phyloP scores from a whole-genome alignment of 2,113 vertebrate species.

The Irena cyanogastra region DNA sequence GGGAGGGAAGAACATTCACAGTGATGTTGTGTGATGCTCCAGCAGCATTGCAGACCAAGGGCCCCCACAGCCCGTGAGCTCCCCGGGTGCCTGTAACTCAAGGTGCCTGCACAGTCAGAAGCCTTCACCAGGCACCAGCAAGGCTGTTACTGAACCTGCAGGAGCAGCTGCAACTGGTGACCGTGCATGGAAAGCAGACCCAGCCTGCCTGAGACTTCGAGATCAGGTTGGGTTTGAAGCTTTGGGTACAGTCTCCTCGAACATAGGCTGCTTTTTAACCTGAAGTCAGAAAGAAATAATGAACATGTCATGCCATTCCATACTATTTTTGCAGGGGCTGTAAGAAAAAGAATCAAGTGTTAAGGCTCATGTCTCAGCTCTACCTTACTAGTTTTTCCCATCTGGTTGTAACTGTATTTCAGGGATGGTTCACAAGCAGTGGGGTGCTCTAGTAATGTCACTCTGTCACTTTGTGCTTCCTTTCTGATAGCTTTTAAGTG shows the following conservation, averaged over 20 bases:
- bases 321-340: background rate
- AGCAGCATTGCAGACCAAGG: background rate
- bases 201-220: background rate
- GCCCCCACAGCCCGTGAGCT: accelerated
- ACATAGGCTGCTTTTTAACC: background rate
- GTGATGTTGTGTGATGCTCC: accelerated
- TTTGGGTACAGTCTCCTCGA: background rate
- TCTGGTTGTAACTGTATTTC: background rate
- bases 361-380: background rate
- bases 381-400: background rate
- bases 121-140: accelerated
- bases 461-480: background rate
- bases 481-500: background rate
- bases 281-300: background rate
- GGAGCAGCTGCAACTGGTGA: background rate
- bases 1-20: background rate
- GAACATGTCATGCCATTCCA: background rate
- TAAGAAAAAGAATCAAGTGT: background rate
- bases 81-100: accelerated
- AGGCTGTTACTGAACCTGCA: background rate
- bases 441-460: background rate
- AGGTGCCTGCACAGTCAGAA: background rate
- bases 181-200: accelerated
- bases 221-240: background rate
- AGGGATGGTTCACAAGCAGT: background rate